Evolutionary conservation across 2,888 invertebrate species (phyloP).

Genomic region (Diadegma fenestrale): DNA sequence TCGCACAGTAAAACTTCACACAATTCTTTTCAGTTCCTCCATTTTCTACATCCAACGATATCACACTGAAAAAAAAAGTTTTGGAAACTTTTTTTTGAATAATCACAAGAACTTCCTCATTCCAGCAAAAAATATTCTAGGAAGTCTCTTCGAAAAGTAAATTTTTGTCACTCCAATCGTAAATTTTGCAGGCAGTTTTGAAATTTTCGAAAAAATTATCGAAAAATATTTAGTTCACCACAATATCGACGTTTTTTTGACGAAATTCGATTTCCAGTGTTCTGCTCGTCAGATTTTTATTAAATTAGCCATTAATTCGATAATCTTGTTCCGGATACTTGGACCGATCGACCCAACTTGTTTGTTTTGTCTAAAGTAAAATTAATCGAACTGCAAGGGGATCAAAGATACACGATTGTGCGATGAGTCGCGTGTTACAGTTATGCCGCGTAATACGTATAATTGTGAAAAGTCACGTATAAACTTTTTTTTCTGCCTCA

Average conservation of each 20-base stretch:
- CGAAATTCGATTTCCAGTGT: too few relatives aligned
- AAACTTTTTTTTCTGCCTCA: constrained; percentile 9
- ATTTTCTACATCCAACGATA: background rate
- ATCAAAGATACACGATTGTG: background rate
- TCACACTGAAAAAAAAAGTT: too few relatives aligned
- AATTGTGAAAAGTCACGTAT: constrained; percentile 9
- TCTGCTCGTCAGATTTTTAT: background rate
- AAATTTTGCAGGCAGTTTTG: too few relatives aligned
- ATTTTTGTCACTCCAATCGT: too few relatives aligned
- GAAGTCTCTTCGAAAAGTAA: too few relatives aligned
- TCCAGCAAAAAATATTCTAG: too few relatives aligned
- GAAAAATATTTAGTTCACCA: too few relatives aligned
- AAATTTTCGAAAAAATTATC: too few relatives aligned
- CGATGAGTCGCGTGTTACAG: background rate
- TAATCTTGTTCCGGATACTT: background rate
- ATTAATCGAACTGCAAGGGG: background rate
- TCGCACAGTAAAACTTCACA: background rate
- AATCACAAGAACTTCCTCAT: too few relatives aligned
- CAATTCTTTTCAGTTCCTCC: background rate
- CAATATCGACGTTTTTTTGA: too few relatives aligned
- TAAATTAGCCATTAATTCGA: background rate
- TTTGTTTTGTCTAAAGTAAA: background rate
- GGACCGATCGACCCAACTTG: background rate
- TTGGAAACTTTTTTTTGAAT: too few relatives aligned
- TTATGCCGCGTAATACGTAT: background rate